These are phyloP conservation scores for Eurosta solidaginis DNA, from an alignment of 1,140 invertebrate species.

Conservation along the genomic window DNA sequence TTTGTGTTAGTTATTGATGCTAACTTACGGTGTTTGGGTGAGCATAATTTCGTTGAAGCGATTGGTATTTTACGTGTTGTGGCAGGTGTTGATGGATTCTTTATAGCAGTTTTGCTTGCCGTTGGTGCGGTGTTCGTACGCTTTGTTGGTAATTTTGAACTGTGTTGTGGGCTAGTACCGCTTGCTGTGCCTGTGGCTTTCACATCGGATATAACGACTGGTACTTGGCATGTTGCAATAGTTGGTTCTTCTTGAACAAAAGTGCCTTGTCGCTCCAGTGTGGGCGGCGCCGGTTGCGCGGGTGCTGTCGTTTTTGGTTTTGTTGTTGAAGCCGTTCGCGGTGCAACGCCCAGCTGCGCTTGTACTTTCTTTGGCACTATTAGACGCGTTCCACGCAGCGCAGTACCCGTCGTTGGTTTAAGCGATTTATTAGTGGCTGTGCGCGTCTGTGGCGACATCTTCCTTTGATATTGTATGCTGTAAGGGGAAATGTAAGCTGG, in stretches of 20 bases:
- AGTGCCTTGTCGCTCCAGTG: constrained; percentile 79
- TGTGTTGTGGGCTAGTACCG: constrained; percentile 61
- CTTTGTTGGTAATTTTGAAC: constrained; percentile 53
- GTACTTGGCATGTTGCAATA: constrained; percentile 57
- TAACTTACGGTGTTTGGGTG: neutral
- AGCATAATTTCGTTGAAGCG: neutral
- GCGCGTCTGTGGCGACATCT: constrained; percentile 42
- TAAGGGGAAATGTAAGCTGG: constrained; percentile 70
- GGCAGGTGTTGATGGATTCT: constrained; percentile 35
- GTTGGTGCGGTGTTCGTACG: constrained; percentile 37
- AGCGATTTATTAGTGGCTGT: constrained; percentile 39
- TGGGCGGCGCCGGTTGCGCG: constrained; percentile 50
- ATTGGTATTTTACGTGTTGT: constrained; percentile 34
- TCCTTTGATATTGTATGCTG: constrained; percentile 59
- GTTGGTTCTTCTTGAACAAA: constrained; percentile 82
- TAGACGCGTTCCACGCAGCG: constrained; percentile 45
- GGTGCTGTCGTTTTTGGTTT: constrained; percentile 32
- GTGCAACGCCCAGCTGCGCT: neutral
- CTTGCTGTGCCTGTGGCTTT: constrained; percentile 58
- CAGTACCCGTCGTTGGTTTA: constrained; percentile 39
- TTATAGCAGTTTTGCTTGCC: neutral
- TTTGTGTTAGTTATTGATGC: neutral
- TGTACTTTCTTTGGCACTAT: constrained; percentile 37
- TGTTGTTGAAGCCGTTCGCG: neutral
- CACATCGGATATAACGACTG: constrained; percentile 61